These are phyloP conservation scores for Apoderus coryli DNA, from an alignment of 2,888 invertebrate species.

Conservation along the genomic window DNA sequence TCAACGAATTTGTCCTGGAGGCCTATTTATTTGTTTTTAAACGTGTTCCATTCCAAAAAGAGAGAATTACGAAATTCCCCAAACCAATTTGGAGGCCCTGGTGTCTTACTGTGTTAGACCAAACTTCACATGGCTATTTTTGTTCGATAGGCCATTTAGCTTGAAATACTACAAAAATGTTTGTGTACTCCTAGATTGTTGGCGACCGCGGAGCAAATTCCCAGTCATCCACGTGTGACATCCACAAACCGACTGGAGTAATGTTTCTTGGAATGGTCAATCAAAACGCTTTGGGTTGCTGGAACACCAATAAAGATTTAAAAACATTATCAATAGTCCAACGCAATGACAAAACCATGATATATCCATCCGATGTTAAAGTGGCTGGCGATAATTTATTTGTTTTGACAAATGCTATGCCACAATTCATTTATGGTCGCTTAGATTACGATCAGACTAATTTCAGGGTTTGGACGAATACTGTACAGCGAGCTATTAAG, in stretches of 20 bases:
- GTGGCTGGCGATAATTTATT: constrained; percentile 49
- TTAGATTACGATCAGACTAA: constrained; percentile 46
- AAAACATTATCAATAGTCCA: constrained; percentile 43
- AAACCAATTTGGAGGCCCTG: too few relatives aligned
- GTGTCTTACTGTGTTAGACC: too few relatives aligned
- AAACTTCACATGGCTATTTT: too few relatives aligned
- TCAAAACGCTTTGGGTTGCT: constrained; percentile 58
- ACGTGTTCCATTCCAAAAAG: too few relatives aligned
- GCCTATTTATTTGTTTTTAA: too few relatives aligned
- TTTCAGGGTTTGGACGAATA: constrained; percentile 44
- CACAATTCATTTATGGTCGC: constrained; percentile 46
- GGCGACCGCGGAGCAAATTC: constrained; percentile 49
- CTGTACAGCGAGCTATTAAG: constrained; percentile 28
- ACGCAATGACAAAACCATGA: constrained; percentile 42
- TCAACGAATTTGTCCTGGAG: too few relatives aligned
- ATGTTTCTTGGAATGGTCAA: constrained; percentile 59
- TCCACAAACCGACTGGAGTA: constrained; percentile 44
- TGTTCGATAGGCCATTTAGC: too few relatives aligned
- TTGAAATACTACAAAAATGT: too few relatives aligned
- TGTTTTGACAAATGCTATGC: constrained; percentile 53
- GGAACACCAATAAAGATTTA: constrained; percentile 42
- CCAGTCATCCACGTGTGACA: constrained; percentile 55
- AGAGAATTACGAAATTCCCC: too few relatives aligned
- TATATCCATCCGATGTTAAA: constrained; percentile 57
- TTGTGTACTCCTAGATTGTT: constrained; percentile 32